phyloP scores from a whole-genome alignment of 2,797 vertebrate genomes.

The Dryobates pubescens region DNA sequence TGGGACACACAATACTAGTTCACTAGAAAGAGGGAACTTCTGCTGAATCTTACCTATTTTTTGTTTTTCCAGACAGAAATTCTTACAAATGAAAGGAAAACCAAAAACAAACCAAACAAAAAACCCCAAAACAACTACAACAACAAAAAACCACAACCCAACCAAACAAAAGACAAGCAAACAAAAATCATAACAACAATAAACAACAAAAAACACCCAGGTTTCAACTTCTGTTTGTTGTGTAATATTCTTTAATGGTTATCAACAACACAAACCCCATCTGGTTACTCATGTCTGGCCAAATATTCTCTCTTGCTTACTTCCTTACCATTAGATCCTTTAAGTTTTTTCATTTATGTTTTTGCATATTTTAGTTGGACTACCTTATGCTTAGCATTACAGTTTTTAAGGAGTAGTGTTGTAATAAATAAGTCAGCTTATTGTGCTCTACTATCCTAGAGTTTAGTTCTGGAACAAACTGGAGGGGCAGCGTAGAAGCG shows the following conservation, averaged over 20 bases:
- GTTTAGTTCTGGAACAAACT: not conserved
- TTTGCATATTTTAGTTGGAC: not conserved
- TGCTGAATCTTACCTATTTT: not conserved
- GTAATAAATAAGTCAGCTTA: not conserved
- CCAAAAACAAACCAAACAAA: too few relatives aligned
- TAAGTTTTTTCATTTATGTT: not conserved
- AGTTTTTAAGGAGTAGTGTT: not conserved
- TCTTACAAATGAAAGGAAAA: not conserved
- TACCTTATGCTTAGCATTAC: not conserved
- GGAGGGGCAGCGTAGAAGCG: not conserved
- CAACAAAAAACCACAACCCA: not conserved
- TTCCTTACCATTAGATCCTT: not conserved
- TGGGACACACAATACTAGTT: not conserved
- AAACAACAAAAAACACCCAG: accelerated
- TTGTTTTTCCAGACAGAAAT: not conserved
- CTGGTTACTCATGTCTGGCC: not conserved
- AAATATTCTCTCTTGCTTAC: not conserved
- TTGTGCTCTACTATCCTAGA: not conserved
- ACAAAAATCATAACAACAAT: too few relatives aligned
- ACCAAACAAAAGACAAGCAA: too few relatives aligned
- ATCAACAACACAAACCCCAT: not conserved
- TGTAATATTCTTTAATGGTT: not conserved
- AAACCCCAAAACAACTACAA: too few relatives aligned
- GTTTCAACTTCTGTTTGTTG: not conserved
- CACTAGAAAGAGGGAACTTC: not conserved